Percentiles rank a stretch among this genome's conserved stretches.
Evolutionary conservation across 2,888 invertebrate species (phyloP).

Genomic region (Mermis nigrescens): DNA sequence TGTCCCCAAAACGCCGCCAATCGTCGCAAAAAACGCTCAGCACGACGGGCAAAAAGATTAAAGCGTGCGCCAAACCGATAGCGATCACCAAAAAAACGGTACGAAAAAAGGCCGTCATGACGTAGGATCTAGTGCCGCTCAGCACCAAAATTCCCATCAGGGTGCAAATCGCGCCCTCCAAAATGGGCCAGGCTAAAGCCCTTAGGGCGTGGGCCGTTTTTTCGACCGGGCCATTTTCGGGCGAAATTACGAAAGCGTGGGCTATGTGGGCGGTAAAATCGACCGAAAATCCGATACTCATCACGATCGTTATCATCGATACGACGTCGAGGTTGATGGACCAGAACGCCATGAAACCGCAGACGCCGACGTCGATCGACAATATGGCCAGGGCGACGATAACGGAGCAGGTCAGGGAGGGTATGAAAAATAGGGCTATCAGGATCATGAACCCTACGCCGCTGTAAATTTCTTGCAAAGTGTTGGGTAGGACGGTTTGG

Average conservation of each 20-base stretch:
- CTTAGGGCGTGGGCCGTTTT: conserved; percentile 65
- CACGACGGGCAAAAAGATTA: conserved; percentile 53
- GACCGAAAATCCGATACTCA: conserved; percentile 88
- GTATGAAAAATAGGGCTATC: conserved; percentile 77
- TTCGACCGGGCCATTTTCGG: conserved; percentile 57
- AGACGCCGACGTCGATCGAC: conserved; percentile 75
- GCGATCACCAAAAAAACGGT: no score
- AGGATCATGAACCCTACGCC: conserved; percentile 62
- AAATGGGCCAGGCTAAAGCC: conserved; percentile 67
- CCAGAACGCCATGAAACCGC: conserved; percentile 83
- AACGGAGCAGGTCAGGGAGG: conserved; percentile 65
- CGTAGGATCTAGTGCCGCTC: conserved; percentile 53
- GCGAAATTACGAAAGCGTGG: conserved; percentile 71
- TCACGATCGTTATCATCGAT: conserved; percentile 83
- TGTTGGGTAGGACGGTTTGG: no score
- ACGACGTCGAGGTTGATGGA: conserved; percentile 60
- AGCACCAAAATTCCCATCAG: conserved; percentile 69
- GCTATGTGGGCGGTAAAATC: conserved; percentile 88
- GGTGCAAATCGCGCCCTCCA: conserved; percentile 75
- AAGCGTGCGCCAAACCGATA: conserved; percentile 73
- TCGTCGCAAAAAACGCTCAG: no score
- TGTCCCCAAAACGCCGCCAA: no score
- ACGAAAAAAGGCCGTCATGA: conserved; percentile 74
- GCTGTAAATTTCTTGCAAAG: conserved; percentile 27
- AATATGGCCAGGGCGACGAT: conserved; percentile 87